Evolutionary conservation across 2,888 invertebrate species (phyloP).

Genomic region (Andrena hattorfiana): DNA sequence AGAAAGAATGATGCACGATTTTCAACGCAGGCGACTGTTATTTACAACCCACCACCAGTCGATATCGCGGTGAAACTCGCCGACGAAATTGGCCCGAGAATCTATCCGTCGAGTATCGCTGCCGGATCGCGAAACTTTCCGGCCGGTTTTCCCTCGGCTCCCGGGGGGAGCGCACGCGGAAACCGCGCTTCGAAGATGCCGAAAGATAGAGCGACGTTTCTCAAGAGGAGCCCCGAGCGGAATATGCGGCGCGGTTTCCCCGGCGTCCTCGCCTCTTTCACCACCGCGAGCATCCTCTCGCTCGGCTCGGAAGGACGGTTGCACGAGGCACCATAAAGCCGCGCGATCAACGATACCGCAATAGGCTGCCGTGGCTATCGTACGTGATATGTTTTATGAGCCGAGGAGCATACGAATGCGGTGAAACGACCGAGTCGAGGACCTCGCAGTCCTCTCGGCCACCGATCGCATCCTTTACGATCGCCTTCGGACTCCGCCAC

Average conservation of each 20-base stretch:
- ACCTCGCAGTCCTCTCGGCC: constrained; percentile 9
- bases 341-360: constrained; percentile 77
- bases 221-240: constrained; percentile 53
- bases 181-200: constrained; percentile 49
- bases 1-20: background rate
- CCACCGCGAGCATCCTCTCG: constrained; percentile 25
- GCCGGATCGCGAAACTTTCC: constrained; percentile 40
- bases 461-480: constrained; percentile 47
- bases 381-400: constrained; percentile 74
- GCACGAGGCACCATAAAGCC: constrained; percentile 74
- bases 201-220: constrained; percentile 63
- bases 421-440: constrained; percentile 44
- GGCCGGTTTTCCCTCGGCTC: constrained; percentile 17
- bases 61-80: constrained; percentile 19
- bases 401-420: constrained; percentile 66
- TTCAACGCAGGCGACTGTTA: background rate
- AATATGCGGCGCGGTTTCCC: constrained; percentile 29
- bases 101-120: background rate
- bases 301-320: constrained; percentile 29
- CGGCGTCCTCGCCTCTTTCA: background rate
- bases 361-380: constrained; percentile 64
- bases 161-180: constrained; percentile 27
- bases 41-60: background rate
- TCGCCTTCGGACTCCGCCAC: constrained; percentile 32
- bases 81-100: constrained; percentile 3